Conservation (phyloP, 2,113 vertebrate species). For the Sula dactylatra region DNA sequence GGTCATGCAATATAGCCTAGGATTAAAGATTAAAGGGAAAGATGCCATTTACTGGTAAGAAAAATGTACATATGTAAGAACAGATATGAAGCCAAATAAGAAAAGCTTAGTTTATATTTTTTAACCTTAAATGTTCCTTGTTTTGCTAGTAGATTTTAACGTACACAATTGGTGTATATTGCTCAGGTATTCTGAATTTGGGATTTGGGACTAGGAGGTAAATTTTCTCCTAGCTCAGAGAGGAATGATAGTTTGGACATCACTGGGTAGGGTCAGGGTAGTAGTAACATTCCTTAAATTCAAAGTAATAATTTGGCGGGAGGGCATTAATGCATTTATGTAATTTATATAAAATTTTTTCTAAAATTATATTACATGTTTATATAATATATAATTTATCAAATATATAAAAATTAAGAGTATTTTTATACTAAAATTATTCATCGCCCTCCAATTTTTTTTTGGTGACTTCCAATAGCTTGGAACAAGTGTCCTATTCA, state of each 20-base stretch:
- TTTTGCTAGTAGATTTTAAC: neutral
- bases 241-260: neutral
- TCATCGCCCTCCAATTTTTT: neutral
- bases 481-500: neutral
- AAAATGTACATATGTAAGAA: neutral
- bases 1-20: neutral
- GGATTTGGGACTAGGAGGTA: neutral
- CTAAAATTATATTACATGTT: neutral
- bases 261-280: neutral
- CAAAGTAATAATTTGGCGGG: neutral
- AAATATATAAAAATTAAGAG: neutral
- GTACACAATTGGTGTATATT: fast-evolving
- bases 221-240: neutral
- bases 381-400: neutral
- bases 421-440: neutral
- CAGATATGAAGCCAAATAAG: neutral
- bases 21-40: neutral
- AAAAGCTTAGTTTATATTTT: neutral
- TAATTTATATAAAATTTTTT: neutral
- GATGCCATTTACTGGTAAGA: neutral
- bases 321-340: neutral
- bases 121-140: neutral
- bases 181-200: neutral
- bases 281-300: neutral
- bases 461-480: neutral